Percentiles rank a stretch among this genome's conserved stretches.
phyloP scores from a whole-genome alignment of 2,797 vertebrate genomes.

The Pseudochirops corinnae region DNA sequence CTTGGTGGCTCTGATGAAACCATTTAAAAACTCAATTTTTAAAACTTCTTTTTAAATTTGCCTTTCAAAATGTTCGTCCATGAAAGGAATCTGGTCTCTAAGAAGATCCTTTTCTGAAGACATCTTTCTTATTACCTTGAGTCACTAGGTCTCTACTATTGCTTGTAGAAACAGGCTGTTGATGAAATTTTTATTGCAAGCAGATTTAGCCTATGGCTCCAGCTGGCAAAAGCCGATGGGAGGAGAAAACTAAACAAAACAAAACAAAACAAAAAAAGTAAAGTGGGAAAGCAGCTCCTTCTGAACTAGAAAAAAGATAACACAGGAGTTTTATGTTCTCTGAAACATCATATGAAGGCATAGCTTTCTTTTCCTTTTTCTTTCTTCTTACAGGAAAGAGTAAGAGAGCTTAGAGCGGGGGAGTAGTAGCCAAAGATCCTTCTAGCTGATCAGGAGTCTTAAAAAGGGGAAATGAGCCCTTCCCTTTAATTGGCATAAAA shows the following conservation, averaged over 20 bases:
- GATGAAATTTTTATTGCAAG: conserved; percentile 4
- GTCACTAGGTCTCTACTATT: conserved; percentile 1
- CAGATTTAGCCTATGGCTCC: conserved; percentile 1
- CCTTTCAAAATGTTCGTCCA: conserved; percentile 5
- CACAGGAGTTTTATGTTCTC: not conserved
- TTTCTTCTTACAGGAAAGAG: not conserved
- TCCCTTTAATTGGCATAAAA: not conserved
- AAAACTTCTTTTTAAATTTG: conserved; percentile 26
- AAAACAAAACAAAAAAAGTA: not conserved
- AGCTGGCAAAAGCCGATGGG: not conserved
- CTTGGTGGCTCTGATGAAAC: not conserved
- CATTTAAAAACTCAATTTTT: not conserved
- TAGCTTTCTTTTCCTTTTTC: not conserved
- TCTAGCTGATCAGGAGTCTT: not conserved
- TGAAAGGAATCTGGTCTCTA: not conserved
- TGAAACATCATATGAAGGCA: not conserved
- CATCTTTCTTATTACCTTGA: not conserved
- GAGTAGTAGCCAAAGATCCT: not conserved
- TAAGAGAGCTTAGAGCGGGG: not conserved
- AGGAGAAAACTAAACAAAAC: not conserved
- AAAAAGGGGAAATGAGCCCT: not conserved
- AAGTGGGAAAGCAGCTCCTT: not conserved
- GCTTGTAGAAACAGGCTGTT: not conserved
- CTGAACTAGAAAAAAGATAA: not conserved
- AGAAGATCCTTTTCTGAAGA: not conserved